Conservation (phyloP, 92 coral and sea anemone species). For the Epizoanthus scotinus region DNA sequence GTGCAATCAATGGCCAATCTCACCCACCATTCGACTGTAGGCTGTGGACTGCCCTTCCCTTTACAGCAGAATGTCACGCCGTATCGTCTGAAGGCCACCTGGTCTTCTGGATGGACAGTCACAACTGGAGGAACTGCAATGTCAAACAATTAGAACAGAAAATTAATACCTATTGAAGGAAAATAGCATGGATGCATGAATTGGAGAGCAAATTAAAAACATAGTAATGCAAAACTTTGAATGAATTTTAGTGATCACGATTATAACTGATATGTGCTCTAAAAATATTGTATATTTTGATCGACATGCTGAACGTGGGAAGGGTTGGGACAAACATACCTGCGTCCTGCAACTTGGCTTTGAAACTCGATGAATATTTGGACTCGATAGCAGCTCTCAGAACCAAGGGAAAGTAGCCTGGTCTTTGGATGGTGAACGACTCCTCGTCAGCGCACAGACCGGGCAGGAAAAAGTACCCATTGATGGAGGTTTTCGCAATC, state of each 20-base stretch:
- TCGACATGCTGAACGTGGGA: too few relatives aligned
- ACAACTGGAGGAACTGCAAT: conserved; percentile 31
- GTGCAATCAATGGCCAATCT: not conserved
- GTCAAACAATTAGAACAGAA: not conserved
- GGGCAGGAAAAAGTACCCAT: conserved; percentile 13
- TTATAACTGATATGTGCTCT: too few relatives aligned
- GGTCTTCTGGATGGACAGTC: conserved; percentile 23
- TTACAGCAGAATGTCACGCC: conserved; percentile 35
- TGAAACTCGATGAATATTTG: not conserved
- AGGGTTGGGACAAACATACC: not conserved
- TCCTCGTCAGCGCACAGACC: conserved; percentile 21
- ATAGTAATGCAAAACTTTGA: too few relatives aligned
- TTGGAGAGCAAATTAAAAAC: too few relatives aligned
- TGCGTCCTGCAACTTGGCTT: conserved; percentile 39
- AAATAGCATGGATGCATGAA: too few relatives aligned
- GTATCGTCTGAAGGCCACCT: conserved; percentile 9
- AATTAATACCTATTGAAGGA: too few relatives aligned
- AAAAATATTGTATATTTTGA: too few relatives aligned
- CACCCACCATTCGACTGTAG: conserved; percentile 24
- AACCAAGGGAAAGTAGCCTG: conserved; percentile 25
- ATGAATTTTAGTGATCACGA: too few relatives aligned
- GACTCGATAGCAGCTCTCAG: conserved; percentile 22
- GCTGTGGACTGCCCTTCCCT: conserved; percentile 26
- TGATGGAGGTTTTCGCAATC: conserved; percentile 3
- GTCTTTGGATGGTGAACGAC: conserved; percentile 19